Evolutionary conservation across 2,888 invertebrate genomes (phyloP).

Genomic region (Allolobophora icterica): DNA sequence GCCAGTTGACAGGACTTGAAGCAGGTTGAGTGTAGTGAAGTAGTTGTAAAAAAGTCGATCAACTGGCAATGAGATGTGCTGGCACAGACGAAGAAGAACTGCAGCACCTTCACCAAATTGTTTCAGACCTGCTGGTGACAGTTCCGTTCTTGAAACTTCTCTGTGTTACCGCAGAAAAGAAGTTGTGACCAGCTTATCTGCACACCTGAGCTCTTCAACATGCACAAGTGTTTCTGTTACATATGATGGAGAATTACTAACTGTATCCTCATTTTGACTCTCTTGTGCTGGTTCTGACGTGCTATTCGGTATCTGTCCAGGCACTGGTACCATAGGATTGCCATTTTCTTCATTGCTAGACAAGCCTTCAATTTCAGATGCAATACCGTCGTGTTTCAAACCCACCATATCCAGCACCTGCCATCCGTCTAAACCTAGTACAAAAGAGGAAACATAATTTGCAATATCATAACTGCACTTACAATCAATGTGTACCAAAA

Average conservation of each 20-base stretch:
- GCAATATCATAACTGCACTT: too few species aligned
- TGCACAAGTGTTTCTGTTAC: not conserved
- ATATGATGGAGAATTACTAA: not conserved
- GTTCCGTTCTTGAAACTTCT: too few species aligned
- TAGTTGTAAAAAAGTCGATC: not conserved
- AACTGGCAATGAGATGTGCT: not conserved
- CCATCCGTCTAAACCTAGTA: too few species aligned
- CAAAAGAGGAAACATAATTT: too few species aligned
- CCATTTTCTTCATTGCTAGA: not conserved
- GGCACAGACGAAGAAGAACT: not conserved
- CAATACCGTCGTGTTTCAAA: too few species aligned
- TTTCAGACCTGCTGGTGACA: not conserved
- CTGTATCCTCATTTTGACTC: not conserved
- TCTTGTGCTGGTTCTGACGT: not conserved
- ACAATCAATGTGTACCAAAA: too few species aligned
- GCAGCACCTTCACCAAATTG: not conserved
- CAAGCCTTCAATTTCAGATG: not conserved
- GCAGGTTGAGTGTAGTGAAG: not conserved
- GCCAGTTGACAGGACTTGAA: not conserved
- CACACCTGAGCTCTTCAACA: not conserved
- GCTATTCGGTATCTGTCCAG: too few species aligned
- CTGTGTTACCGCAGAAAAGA: too few species aligned
- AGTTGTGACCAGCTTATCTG: not conserved
- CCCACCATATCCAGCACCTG: too few species aligned
- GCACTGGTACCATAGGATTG: not conserved